Base-by-base conservation (phyloP, 2,888 invertebrate species). In the Clepsis dumicolana region DNA sequence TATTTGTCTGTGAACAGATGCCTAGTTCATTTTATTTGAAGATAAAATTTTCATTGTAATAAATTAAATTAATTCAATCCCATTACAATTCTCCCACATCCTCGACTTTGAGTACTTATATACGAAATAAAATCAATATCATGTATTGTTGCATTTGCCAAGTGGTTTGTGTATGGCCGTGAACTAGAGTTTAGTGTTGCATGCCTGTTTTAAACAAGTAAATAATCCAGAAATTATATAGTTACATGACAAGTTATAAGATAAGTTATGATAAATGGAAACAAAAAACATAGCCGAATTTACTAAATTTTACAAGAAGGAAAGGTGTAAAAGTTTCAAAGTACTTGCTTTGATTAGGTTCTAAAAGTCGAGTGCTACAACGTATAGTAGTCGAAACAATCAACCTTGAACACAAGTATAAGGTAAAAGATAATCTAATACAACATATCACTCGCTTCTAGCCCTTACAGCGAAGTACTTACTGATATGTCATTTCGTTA, bases 151-250 rank as follows among this genome's bases (percentile, higher is more conserved):
- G 18, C 27, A 52, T 50, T 24, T 24, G 32, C 4, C 44, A 27
- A 27, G 7, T 41, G 8, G n/a, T 2, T 21, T 8, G 63, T 4
- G 29, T 56, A 56, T 64, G 48, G 24, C 64, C 24, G 10, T 64
- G 64, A 56, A 64, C 32, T 56, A 54, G 12, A 44, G 56, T 48
- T 54, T 21, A 2, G 27, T 24, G 25, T 24, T 29, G 25, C 21
- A 48, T 10, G 3, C 21, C 21, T 21, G 21, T 48, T n/a, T 48
- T 48, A 21, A 48, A 3, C 10, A 8, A 1, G 10, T 21, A 48
- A 29, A 21, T 18, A 12, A 48, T 12, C 21, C 1, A 44, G 16
- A 8, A 18, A 44, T 18, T 12, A 21, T 1, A n/a, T n/a, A n/a
- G n/a, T n/a, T n/a, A n/a, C n/a, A n/a, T n/a, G n/a, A n/a, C n/a